Conservation (phyloP, 1,140 invertebrate species). For the Copidosoma floridanum region DNA sequence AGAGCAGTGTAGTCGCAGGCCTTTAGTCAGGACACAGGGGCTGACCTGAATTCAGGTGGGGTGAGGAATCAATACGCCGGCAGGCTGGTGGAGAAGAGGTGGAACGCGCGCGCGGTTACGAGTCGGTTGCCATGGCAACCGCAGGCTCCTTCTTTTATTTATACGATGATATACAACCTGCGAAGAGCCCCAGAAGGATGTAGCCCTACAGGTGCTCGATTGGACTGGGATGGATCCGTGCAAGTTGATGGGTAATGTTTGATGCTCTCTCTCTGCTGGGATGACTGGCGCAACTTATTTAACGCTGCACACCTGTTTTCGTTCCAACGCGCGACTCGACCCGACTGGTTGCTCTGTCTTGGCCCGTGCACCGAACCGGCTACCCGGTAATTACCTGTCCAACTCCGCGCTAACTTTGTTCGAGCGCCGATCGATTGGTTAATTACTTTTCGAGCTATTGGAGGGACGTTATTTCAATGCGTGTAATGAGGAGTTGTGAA, state of each 20-base stretch:
- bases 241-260: too few species aligned
- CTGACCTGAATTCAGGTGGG: slow-evolving; percentile 58
- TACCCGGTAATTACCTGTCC: too few species aligned
- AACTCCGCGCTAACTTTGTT: too few species aligned
- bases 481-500: too few species aligned
- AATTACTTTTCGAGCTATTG: too few species aligned
- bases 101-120: slow-evolving; percentile 35
- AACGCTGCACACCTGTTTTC: neutral
- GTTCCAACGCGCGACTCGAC: slow-evolving; percentile 1
- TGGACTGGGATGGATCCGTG: too few species aligned
- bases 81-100: slow-evolving; percentile 37
- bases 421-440: too few species aligned
- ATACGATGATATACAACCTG: slow-evolving; percentile 54
- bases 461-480: too few species aligned
- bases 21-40: slow-evolving; percentile 51
- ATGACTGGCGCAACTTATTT: neutral
- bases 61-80: slow-evolving; percentile 52
- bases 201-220: slow-evolving; percentile 15
- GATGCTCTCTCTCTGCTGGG: too few species aligned
- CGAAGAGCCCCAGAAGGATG: neutral
- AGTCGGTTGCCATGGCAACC: slow-evolving; percentile 50
- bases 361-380: too few species aligned
- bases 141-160: slow-evolving; percentile 55
- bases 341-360: too few species aligned
- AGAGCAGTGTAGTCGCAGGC: neutral